Base-by-base conservation (phyloP, 2,797 vertebrate species). In the Macroramphosus scolopax region DNA sequence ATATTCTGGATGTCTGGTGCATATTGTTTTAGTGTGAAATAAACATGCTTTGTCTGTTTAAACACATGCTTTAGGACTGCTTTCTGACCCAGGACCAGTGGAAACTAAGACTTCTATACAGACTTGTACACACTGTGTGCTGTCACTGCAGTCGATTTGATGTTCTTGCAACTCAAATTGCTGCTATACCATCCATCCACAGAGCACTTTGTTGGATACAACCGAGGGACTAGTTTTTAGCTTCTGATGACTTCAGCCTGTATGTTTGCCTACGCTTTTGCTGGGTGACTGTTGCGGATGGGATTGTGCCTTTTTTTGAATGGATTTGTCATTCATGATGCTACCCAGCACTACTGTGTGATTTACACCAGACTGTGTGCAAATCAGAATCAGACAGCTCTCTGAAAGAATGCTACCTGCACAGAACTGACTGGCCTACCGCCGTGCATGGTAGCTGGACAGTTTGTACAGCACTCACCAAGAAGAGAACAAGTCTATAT, bases 1-100 rank as follows among this genome's bases (percentile, higher is more conserved):
- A 79, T 79, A 48, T 74, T 68, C 90, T 93, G 89, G 91, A 94
- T 97, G 94, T 95, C 91, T 89, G 92, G 89, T 95, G 91, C 92
- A 92, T 92, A 92, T 89, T 98, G 93, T 95, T 96, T 95, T 97
- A 97, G 95, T 93, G 94, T 93, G 91, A 95, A 98, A 99, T 98
- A 98, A 99, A 99, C 92, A 93, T 94, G 82, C 78, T 94, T 93
- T 96, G 91, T 95, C 95, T 97, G 92, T 94, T 92, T 94, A 90
- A 93, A 93, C 91, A 92, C 68, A 68, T 93, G 92, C 92, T 96
- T 94, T 95, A 98, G 95, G 92, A 94, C 93, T 97, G 93, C 95
- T 98, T 96, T 95, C 81, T 89, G 82, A 86, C 68, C 81, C 75
- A 75, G 65, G 81, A 87, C 82, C 72, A 63, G 73, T 64, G 76